Conservation (phyloP, 2,888 invertebrate genomes). For the Agrotis ipsilon region DNA sequence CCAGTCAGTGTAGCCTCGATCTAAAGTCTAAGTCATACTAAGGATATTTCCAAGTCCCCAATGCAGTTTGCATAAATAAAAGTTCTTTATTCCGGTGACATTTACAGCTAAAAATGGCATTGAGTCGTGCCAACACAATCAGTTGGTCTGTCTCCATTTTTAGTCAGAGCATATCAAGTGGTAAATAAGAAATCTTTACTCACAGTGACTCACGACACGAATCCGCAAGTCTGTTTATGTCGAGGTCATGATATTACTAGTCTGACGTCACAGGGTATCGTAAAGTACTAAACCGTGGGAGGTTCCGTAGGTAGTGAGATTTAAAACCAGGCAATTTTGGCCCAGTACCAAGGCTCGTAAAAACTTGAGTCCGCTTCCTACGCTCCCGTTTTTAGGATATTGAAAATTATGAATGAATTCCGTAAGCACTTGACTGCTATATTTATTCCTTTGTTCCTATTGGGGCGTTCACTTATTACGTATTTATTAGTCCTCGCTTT, state of each 20-base stretch:
- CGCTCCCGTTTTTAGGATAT: slow-evolving; percentile 51
- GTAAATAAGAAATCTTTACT: slow-evolving; percentile 26
- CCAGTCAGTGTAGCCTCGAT: not conserved
- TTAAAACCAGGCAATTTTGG: slow-evolving; percentile 60
- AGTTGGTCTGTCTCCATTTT: slow-evolving; percentile 11
- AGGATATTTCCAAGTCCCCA: not conserved
- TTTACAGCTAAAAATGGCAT: slow-evolving; percentile 28
- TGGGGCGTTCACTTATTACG: slow-evolving; percentile 42
- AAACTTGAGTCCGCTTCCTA: slow-evolving; percentile 49
- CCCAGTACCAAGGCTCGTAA: slow-evolving; percentile 60
- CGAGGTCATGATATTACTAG: slow-evolving; percentile 37
- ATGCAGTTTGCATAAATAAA: slow-evolving; percentile 5
- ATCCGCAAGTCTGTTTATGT: slow-evolving; percentile 32
- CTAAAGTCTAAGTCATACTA: not conserved
- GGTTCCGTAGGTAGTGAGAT: slow-evolving; percentile 56
- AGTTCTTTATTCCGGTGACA: slow-evolving; percentile 18
- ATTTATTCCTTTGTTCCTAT: slow-evolving; percentile 53
- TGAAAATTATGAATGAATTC: slow-evolving; percentile 61
- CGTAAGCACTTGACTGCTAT: slow-evolving; percentile 32
- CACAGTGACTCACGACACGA: slow-evolving; percentile 42
- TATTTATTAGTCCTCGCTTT: slow-evolving; percentile 49
- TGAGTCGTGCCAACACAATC: slow-evolving; percentile 40
- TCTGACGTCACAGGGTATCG: slow-evolving; percentile 55
- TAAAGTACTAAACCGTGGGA: slow-evolving; percentile 53
- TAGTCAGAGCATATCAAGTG: slow-evolving; percentile 27